These are phyloP conservation scores for Tiliacea aurago DNA, from an alignment of 2,888 invertebrate genomes.

Conservation along the genomic window DNA sequence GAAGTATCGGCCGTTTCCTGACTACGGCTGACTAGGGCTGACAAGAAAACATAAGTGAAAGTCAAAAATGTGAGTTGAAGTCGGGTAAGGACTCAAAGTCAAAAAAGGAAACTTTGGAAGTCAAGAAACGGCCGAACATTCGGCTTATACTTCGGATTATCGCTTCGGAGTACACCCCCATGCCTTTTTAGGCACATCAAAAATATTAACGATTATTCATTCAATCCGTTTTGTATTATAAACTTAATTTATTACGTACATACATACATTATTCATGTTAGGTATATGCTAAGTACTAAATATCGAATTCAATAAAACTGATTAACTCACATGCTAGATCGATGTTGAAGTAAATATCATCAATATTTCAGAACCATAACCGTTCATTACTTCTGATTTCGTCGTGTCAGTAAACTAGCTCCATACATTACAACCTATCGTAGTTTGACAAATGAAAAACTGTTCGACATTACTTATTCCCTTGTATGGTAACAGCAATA, in stretches of 20 bases:
- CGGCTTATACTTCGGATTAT: too few species aligned
- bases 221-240: not conserved
- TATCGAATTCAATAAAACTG: constrained; percentile 27
- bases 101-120: too few species aligned
- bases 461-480: constrained; percentile 53
- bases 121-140: too few species aligned
- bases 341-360: constrained; percentile 9
- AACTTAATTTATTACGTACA: not conserved
- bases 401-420: constrained; percentile 30
- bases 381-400: constrained; percentile 32
- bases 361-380: constrained; percentile 22
- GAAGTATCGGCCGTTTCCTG: too few species aligned
- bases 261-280: not conserved
- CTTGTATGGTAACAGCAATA: constrained; percentile 50
- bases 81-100: too few species aligned
- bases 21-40: too few species aligned
- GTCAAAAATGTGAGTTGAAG: too few species aligned
- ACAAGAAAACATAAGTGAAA: too few species aligned
- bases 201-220: not conserved
- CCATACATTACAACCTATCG: constrained; percentile 30
- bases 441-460: constrained; percentile 57
- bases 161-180: not conserved
- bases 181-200: not conserved
- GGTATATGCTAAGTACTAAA: not conserved
- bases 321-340: constrained; percentile 11